phyloP scores from a whole-genome alignment of 2,113 vertebrate species.

The Caloenas nicobarica region DNA sequence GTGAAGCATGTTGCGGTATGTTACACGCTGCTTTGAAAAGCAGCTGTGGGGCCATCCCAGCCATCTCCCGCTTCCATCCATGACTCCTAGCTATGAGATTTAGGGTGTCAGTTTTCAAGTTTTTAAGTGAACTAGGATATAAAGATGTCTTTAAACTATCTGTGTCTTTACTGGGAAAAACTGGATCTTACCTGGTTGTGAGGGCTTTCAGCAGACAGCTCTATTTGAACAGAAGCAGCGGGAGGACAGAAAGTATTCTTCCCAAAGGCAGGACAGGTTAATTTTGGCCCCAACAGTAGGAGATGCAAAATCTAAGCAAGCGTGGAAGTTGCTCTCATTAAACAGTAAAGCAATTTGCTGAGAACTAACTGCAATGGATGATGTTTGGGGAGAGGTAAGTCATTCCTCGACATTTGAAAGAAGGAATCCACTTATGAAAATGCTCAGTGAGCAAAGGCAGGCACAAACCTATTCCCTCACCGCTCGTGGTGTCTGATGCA shows the following conservation, averaged over 20 bases:
- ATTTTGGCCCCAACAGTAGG: neutral
- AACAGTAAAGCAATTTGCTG: neutral
- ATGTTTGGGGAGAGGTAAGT: neutral
- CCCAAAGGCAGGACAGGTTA: neutral
- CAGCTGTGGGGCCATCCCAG: neutral
- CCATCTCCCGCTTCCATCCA: neutral
- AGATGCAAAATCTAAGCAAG: neutral
- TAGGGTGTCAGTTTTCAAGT: neutral
- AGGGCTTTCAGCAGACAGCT: neutral
- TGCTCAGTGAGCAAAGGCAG: neutral
- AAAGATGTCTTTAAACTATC: neutral
- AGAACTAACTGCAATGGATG: neutral
- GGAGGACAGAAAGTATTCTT: neutral
- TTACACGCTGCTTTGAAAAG: neutral
- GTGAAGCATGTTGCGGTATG: neutral
- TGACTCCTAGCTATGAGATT: neutral
- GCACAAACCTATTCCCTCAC: neutral
- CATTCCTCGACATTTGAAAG: neutral
- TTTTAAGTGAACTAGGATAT: neutral
- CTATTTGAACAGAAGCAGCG: neutral
- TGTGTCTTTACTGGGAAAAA: neutral
- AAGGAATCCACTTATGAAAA: neutral
- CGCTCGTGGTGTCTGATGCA: neutral
- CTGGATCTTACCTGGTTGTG: neutral
- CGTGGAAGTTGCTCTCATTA: neutral